Evolutionary conservation across 1,140 invertebrate species (phyloP).

Genomic region (Monochamus saltuarius): DNA sequence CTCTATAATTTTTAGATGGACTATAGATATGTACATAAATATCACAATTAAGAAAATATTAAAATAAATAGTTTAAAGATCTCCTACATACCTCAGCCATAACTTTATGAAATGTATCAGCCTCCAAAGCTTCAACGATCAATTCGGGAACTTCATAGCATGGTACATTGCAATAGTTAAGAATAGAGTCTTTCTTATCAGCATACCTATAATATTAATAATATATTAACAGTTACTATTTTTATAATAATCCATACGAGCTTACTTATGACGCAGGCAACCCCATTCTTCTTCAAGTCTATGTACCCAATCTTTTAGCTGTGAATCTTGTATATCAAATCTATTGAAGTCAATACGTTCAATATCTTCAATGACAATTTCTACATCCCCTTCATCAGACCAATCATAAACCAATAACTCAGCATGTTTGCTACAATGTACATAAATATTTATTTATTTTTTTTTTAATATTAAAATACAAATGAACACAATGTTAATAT

Average conservation of each 20-base stretch:
- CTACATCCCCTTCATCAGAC: slow-evolving; percentile 74
- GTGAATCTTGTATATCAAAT: slow-evolving; percentile 60
- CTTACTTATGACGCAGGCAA: slow-evolving; percentile 56
- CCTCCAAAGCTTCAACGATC: slow-evolving; percentile 57
- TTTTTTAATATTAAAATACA: background rate
- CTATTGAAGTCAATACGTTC: slow-evolving; percentile 75
- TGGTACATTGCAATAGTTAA: slow-evolving; percentile 61
- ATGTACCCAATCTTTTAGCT: slow-evolving; percentile 76
- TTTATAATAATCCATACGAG: slow-evolving; percentile 27
- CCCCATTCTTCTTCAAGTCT: slow-evolving; percentile 62
- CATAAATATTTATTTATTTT: slow-evolving; percentile 1
- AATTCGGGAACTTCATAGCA: slow-evolving; percentile 65
- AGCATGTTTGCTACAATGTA: slow-evolving; percentile 58
- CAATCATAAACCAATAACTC: slow-evolving; percentile 87
- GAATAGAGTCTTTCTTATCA: slow-evolving; percentile 58
- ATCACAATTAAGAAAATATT: too few relatives aligned
- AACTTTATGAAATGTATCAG: slow-evolving; percentile 49
- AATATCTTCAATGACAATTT: slow-evolving; percentile 83
- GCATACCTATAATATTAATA: slow-evolving; percentile 56
- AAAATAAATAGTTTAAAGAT: background rate
- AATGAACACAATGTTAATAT: too few relatives aligned
- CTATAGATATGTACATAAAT: too few relatives aligned
- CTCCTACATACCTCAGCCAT: slow-evolving; percentile 50
- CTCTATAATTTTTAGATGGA: too few relatives aligned
- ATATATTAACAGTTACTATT: background rate